Evolutionary conservation across 2,888 invertebrate genomes (phyloP), one percentile per base, ranked within the genome.

Genomic region (Teleiodes luculella): DNA sequence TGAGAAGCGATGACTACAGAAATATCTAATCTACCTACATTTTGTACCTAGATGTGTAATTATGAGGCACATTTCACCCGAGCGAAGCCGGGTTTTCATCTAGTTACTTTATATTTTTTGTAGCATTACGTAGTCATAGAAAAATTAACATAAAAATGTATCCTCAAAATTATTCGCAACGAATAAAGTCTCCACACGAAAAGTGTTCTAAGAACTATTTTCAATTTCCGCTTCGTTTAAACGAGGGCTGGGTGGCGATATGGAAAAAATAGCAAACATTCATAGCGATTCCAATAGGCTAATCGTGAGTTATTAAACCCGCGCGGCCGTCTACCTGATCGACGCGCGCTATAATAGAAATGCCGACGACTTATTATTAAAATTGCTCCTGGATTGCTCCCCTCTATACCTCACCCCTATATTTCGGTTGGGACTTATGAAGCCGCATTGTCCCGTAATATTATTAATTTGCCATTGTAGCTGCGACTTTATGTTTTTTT

Each of bases 361-460:
- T 90, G 80, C 90, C 90, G 71, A 77, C 80, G 86, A 85, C 88
- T 90, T 90, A 90, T 90, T 90, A 90, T 90, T 90, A 90, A 90
- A 90, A 90, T 90, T 90, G 88, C 90, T 90, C 86, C 83, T 86
- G 86, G 86, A 88, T 87, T 86, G 86, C 74, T 86, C 86, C 81
- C 83, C 80, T n/a, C n/a, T n/a, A n/a, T n/a, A n/a, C n/a, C n/a
- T 74, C 83, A 64, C 80, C 86, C 86, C 86, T 84, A 76, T 76
- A 76, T 78, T 80, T 85, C 86, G 76, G 81, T 76, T 28, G 39
- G 20, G 51, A 51, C 28, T 79, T 80, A 68, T 67, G 67, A 67
- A 64, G 61, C 60, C 67, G 64, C 63, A 64, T 64, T 66, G 70
- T 63, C 67, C 70, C 72, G 67, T 69, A 67, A 74, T 76, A 71